phyloP scores from a whole-genome alignment of 2,113 vertebrate species.

The Trichechus manatus region DNA sequence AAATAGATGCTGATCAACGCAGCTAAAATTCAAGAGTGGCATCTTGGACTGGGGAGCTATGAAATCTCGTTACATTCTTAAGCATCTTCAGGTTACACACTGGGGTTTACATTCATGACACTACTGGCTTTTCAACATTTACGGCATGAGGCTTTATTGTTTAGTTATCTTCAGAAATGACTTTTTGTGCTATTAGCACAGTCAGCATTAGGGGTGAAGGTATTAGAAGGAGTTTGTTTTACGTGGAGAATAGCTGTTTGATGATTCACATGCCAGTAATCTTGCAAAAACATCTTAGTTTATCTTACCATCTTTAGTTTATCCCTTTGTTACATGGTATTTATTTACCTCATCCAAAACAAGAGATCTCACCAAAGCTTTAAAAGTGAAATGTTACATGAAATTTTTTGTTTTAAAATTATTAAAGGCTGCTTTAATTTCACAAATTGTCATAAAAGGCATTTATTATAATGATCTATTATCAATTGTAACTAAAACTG shows the following conservation, averaged over 20 bases:
- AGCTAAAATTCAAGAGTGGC: not conserved
- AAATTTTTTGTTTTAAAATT: conserved; percentile 47
- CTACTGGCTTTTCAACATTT: not conserved
- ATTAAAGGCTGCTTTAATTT: conserved; percentile 3
- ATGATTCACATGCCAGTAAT: not conserved
- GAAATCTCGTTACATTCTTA: not conserved
- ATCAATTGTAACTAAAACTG: not conserved
- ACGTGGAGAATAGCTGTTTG: not conserved
- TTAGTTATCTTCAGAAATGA: not conserved
- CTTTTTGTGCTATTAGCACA: not conserved
- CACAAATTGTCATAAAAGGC: not conserved
- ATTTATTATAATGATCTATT: not conserved
- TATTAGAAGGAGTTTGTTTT: not conserved
- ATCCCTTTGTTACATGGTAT: not conserved
- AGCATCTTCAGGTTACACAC: not conserved
- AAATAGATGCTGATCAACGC: not conserved
- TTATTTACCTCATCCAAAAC: not conserved
- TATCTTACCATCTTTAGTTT: conserved; percentile 29
- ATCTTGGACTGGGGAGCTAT: not conserved
- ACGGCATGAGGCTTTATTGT: not conserved
- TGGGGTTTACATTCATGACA: too few species aligned
- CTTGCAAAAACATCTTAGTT: not conserved
- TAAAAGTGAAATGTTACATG: not conserved
- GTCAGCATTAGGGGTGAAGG: not conserved
- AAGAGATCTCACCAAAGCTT: not conserved